Percentiles rank a stretch among this genome's conserved stretches.
phyloP scores from a whole-genome alignment of 2,888 invertebrate species.

The Cloeon dipterum region DNA sequence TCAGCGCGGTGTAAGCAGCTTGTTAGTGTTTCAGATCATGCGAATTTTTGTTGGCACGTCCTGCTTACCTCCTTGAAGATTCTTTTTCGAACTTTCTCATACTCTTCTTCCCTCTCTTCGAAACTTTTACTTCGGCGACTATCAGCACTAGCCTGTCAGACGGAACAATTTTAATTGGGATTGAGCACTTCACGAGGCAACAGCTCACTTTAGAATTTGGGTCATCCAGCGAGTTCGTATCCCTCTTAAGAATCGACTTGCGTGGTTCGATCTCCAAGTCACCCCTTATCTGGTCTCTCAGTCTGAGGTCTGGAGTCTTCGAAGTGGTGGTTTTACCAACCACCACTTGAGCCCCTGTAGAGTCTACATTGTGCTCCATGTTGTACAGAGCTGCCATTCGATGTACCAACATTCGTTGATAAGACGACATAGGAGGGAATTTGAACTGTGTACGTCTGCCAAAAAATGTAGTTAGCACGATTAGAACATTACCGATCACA shows the following conservation, averaged over 20 bases:
- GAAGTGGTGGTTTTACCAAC: constrained; percentile 26
- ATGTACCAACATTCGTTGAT: constrained; percentile 90
- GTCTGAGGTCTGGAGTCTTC: constrained; percentile 38
- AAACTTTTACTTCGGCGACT: constrained; percentile 59
- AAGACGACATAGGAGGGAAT: constrained; percentile 84
- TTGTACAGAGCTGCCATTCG: constrained; percentile 84
- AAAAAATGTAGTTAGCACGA: constrained; percentile 7
- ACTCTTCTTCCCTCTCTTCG: constrained; percentile 79
- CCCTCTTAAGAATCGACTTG: constrained; percentile 61
- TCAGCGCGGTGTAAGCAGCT: too few species aligned
- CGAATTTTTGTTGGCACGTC: too few species aligned
- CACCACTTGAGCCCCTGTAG: constrained; percentile 54
- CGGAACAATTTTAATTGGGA: not conserved
- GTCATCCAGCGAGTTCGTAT: constrained; percentile 60
- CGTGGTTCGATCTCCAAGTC: constrained; percentile 38
- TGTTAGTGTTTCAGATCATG: too few species aligned
- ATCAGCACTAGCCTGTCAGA: constrained; percentile 31
- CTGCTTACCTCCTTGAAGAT: constrained; percentile 54
- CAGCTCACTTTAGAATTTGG: constrained; percentile 12
- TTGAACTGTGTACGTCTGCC: constrained; percentile 49
- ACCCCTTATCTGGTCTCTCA: constrained; percentile 44
- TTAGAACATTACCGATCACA: not conserved
- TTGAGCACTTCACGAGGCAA: not conserved
- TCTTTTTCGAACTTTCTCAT: constrained; percentile 60
- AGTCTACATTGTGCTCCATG: constrained; percentile 82